These are phyloP conservation scores for Rhynchomys soricoides DNA, from an alignment of 2,113 vertebrate genomes.

Conservation along the genomic window DNA sequence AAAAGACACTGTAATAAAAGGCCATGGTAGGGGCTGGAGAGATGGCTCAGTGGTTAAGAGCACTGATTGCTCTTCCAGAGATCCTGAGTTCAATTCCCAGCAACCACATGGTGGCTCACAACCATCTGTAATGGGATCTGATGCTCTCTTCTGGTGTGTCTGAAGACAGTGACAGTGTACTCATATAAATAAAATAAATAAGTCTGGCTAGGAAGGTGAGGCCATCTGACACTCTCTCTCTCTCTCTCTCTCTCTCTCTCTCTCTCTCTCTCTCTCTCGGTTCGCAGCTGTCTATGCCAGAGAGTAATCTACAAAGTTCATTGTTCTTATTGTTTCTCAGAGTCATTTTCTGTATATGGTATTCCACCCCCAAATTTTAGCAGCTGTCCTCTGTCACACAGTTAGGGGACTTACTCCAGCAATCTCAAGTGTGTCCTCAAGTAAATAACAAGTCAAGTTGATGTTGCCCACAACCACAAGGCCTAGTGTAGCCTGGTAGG, in stretches of 20 bases:
- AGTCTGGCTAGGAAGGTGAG: neutral
- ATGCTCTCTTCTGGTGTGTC: too few species aligned
- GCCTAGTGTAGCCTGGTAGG: neutral
- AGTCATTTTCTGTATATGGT: neutral
- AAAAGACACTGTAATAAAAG: neutral
- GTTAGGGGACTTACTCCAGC: neutral
- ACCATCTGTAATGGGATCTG: too few species aligned
- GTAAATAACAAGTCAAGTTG: neutral
- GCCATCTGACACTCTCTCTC: too few species aligned
- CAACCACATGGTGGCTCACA: too few species aligned
- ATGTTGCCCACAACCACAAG: neutral
- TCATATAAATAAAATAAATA: too few species aligned
- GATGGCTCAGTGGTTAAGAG: too few species aligned
- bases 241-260: neutral
- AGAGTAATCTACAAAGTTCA: neutral
- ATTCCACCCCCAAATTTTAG: neutral
- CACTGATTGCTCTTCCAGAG: too few species aligned
- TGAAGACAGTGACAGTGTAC: too few species aligned
- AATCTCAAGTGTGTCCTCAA: neutral
- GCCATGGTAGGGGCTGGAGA: too few species aligned
- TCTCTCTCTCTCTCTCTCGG: neutral
- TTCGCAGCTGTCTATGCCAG: neutral
- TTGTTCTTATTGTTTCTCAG: neutral
- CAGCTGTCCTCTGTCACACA: neutral
- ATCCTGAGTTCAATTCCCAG: too few species aligned